Evolutionary conservation across 2,888 invertebrate genomes (phyloP).

Genomic region (Zygaena filipendulae): DNA sequence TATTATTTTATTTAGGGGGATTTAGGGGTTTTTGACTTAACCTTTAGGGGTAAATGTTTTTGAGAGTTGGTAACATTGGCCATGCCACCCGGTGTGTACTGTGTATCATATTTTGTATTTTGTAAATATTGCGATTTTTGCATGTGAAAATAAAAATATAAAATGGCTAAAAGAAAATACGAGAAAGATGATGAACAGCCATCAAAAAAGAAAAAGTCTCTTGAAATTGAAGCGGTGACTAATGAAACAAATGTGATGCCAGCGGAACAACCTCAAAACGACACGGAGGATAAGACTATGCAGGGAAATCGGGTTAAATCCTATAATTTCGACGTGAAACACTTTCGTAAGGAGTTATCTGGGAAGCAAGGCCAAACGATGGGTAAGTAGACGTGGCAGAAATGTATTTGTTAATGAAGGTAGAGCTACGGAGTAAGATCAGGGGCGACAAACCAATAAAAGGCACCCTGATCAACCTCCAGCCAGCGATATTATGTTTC

Average conservation of each 20-base stretch:
- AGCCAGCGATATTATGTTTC: too few species aligned
- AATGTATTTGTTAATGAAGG: too few species aligned
- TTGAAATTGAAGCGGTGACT: constrained; percentile 16
- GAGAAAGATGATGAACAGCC: constrained; percentile 24
- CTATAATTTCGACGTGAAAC: constrained; percentile 71
- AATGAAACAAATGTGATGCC: constrained; percentile 17
- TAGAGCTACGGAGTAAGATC: too few species aligned
- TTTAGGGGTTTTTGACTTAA: too few species aligned
- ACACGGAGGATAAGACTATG: constrained; percentile 17
- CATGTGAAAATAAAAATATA: too few species aligned
- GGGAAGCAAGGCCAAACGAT: constrained; percentile 62
- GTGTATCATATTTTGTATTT: too few species aligned
- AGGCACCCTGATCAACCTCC: too few species aligned
- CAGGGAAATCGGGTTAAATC: constrained; percentile 27
- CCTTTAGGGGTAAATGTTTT: too few species aligned
- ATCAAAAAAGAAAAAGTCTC: constrained; percentile 30
- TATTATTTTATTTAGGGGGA: too few species aligned
- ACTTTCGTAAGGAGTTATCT: constrained; percentile 67
- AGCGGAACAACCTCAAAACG: constrained; percentile 34
- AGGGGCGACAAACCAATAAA: too few species aligned
- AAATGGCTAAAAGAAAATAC: constrained; percentile 51
- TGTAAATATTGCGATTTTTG: constrained; percentile 13
- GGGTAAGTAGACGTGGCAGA: too few species aligned
- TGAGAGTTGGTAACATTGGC: too few species aligned
- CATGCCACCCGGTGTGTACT: constrained; percentile 5